phyloP scores from a whole-genome alignment of 2,888 invertebrate species.

The Dorcus parallelipipedus region DNA sequence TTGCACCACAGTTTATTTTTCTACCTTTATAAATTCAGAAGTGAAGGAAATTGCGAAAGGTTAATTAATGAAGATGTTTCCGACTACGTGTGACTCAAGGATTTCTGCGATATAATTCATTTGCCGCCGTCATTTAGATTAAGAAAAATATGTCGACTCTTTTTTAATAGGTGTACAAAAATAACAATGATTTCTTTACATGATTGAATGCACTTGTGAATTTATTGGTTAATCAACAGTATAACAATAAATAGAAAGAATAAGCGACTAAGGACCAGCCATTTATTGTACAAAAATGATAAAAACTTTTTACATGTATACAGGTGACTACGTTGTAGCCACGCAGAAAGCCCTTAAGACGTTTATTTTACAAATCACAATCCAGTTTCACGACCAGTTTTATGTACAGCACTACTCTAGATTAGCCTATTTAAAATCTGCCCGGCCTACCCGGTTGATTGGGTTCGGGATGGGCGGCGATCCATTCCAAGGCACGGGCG shows the following conservation, averaged over 20 bases:
- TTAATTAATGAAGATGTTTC: too few relatives aligned
- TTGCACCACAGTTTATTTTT: too few relatives aligned
- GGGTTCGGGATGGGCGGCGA: constrained; percentile 56
- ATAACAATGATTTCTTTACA: not conserved
- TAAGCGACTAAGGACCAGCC: constrained; percentile 8
- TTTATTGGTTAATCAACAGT: not conserved
- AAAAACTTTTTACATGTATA: not conserved
- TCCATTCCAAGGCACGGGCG: constrained; percentile 64
- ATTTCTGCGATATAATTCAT: too few relatives aligned
- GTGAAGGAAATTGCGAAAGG: too few relatives aligned
- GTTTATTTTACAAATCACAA: constrained; percentile 3
- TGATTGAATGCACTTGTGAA: not conserved
- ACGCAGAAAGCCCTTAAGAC: not conserved
- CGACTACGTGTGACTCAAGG: too few relatives aligned
- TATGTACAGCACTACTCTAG: not conserved
- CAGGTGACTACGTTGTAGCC: constrained; percentile 20
- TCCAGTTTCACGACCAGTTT: constrained; percentile 1
- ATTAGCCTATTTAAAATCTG: constrained; percentile 1
- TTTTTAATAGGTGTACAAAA: not conserved
- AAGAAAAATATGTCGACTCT: too few relatives aligned
- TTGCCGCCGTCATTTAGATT: too few relatives aligned
- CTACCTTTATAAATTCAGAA: too few relatives aligned
- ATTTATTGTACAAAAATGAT: constrained; percentile 16
- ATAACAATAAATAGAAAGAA: constrained; percentile 19
- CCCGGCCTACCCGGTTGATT: constrained; percentile 9